These are phyloP conservation scores for Oryzias melastigma DNA, from an alignment of 2,113 vertebrate genomes.

Conservation along the genomic window DNA sequence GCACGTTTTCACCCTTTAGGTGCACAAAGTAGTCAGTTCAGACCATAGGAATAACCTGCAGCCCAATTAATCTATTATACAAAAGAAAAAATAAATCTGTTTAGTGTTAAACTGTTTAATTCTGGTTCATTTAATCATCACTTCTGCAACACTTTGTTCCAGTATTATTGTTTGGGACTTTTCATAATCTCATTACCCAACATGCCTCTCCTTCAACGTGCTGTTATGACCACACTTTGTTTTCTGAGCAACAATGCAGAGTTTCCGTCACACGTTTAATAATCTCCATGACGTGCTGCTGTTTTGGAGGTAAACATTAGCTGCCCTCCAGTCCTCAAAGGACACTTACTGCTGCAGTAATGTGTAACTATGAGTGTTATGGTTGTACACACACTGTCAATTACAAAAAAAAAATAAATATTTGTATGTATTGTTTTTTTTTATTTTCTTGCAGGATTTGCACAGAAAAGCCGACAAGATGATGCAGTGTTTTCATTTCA, in stretches of 20 bases:
- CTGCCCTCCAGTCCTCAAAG: not conserved
- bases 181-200: not conserved
- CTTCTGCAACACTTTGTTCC: too few species aligned
- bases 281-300: slow-evolving; percentile 27
- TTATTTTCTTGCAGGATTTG: slow-evolving; percentile 19
- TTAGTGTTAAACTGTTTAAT: not conserved
- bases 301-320: slow-evolving; percentile 40
- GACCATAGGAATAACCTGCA: slow-evolving; percentile 9
- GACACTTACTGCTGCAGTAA: not conserved
- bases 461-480: slow-evolving; percentile 50
- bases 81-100: slow-evolving; percentile 5
- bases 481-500: slow-evolving; percentile 81
- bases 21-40: slow-evolving; percentile 9
- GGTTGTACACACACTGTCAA: not conserved
- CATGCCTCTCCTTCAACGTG: not conserved
- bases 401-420: too few species aligned
- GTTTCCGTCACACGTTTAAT: slow-evolving; percentile 35
- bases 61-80: slow-evolving; percentile 18
- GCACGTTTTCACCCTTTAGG: not conserved
- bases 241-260: not conserved
- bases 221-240: slow-evolving; percentile 16
- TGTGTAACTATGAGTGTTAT: not conserved
- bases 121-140: slow-evolving; percentile 24
- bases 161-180: too few species aligned
- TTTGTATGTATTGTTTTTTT: not conserved